Base-by-base conservation (phyloP, 2,888 invertebrate species). In the Syrphus vitripennis region DNA sequence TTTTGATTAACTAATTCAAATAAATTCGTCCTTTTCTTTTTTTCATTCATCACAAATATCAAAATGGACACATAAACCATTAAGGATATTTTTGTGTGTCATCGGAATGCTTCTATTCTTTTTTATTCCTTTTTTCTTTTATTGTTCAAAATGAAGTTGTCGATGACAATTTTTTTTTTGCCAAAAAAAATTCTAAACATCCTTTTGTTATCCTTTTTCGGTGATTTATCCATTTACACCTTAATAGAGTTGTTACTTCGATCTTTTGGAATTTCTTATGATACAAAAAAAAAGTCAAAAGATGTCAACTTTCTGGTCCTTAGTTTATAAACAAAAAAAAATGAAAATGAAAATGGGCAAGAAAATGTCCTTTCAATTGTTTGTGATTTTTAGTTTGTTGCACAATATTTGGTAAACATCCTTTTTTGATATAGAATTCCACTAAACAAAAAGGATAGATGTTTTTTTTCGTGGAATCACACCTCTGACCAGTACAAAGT, bases 221-320 rank as follows among this genome's bases (percentile, higher is more conserved):
- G 81, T 82, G 82, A 78, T 81, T 82, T 86, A 86, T 86, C 86
- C 82, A 69, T 86, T 81, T 77, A n/a, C 86, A 74, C 81, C 69
- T 74, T 78, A 86, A 86, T 86, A 50, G 82, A 82, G 82, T 59
- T 82, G 57, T 77, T 81, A 26, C 63, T 48, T 19, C n/a, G 48
- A 16, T 61, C 69, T 48, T 19, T 6, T 45, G 16, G 24, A 59
- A 74, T 59, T 21, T 26, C 29, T 34, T 50, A 31, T 21, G 48
- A 67, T 19, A n/a, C n/a, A n/a, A n/a, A 50, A 63, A 19, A 34
- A 59, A 67, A 67, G 67, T 67, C 65, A 65, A 29, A 65, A 65
- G 14, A 45, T 65, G 65, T 65, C 67, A 67, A 48, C 67, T 31
- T 45, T 19, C 4, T 48, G 31, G 45, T 57, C 16, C 19, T 65